Percentiles rank a stretch among this genome's conserved stretches.
Conservation (phyloP, 2,888 invertebrate species). For the Lobophora halterata region DNA sequence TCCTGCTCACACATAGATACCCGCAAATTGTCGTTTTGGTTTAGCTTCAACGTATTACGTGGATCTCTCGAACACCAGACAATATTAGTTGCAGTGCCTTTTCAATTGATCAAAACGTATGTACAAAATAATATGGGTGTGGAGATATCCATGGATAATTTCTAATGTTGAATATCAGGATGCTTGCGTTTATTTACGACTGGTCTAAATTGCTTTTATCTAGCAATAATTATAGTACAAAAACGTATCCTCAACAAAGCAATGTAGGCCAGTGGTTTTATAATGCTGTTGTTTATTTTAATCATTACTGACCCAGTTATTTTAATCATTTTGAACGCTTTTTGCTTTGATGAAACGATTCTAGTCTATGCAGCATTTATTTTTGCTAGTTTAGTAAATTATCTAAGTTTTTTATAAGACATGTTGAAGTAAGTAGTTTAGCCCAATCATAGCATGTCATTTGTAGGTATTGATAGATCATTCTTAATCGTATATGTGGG, state of each 20-base stretch:
- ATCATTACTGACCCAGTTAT: slow-evolving; percentile 33
- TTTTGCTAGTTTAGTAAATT: slow-evolving; percentile 28
- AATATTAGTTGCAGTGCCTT: slow-evolving; percentile 67
- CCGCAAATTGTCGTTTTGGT: slow-evolving; percentile 84
- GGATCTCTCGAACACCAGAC: slow-evolving; percentile 53
- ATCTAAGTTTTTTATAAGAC: slow-evolving; percentile 18
- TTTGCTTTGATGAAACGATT: slow-evolving; percentile 49
- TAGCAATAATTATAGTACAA: slow-evolving; percentile 44
- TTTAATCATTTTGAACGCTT: slow-evolving; percentile 53
- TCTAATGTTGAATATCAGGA: slow-evolving; percentile 15
- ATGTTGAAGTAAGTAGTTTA: too few relatives aligned
- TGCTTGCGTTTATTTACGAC: slow-evolving; percentile 27
- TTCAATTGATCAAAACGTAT: slow-evolving; percentile 33
- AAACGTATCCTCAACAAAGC: slow-evolving; percentile 28
- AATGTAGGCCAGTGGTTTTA: slow-evolving; percentile 50
- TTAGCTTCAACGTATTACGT: slow-evolving; percentile 65
- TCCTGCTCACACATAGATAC: slow-evolving; percentile 84
- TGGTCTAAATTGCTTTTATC: slow-evolving; percentile 40
- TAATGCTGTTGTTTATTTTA: slow-evolving; percentile 36
- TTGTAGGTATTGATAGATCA: slow-evolving; percentile 11
- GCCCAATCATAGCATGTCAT: slow-evolving; percentile 30
- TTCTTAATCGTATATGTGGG: too few relatives aligned
- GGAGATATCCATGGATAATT: slow-evolving; percentile 44
- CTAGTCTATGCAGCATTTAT: slow-evolving; percentile 41
- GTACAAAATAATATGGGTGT: slow-evolving; percentile 27